Conservation (phyloP, 2,797 vertebrate genomes). For the Arvicola amphibius region DNA sequence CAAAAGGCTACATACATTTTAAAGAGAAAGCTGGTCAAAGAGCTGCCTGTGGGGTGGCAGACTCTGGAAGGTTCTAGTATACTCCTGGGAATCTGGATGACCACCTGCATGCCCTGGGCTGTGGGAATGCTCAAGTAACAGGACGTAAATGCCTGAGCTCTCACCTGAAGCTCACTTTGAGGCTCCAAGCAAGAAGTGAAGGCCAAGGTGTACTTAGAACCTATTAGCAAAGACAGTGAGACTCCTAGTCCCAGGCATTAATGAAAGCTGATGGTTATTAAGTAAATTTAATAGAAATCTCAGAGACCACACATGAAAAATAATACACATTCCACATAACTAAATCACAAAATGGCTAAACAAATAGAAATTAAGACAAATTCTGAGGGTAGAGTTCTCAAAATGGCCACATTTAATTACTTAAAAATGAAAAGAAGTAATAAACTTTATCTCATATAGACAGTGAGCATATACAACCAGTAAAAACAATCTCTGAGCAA, state of each 20-base stretch:
- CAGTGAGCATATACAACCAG: background rate
- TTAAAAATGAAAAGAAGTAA: slow-evolving; percentile 15
- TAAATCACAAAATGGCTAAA: slow-evolving; percentile 9
- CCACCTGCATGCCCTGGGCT: background rate
- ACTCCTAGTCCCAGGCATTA: background rate
- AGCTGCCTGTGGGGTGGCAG: background rate
- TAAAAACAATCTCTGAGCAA: slow-evolving; percentile 17
- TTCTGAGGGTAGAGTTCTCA: background rate
- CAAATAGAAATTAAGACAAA: background rate
- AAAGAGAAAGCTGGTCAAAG: background rate
- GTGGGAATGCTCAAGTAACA: background rate
- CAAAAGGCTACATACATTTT: background rate
- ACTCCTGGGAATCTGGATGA: background rate
- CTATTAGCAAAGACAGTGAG: background rate
- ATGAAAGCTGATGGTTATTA: background rate
- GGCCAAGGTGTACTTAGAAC: background rate
- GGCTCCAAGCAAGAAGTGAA: background rate
- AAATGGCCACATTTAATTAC: background rate
- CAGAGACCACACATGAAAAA: background rate
- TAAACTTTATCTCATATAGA: background rate
- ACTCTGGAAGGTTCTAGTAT: background rate
- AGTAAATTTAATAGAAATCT: slow-evolving; percentile 4
- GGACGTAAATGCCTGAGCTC: background rate
- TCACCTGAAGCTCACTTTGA: background rate
- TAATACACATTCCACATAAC: background rate